These are phyloP conservation scores for Harpalus rubripes DNA, from an alignment of 2,888 invertebrate genomes.

Conservation along the genomic window DNA sequence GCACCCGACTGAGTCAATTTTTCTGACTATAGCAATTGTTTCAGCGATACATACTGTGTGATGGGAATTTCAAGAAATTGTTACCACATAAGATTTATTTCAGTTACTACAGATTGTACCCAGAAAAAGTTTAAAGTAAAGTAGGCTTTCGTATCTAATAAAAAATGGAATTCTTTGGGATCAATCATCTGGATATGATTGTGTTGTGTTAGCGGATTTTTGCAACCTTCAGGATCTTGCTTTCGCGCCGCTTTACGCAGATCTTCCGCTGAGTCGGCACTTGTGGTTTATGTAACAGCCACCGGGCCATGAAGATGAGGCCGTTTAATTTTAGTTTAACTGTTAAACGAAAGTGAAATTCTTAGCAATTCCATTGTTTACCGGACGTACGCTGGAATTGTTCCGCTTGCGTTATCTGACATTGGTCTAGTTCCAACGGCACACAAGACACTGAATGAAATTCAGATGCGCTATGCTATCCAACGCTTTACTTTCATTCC, in stretches of 20 bases:
- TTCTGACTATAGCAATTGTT: too few species aligned
- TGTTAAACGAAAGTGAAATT: conserved; percentile 66
- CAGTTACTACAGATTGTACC: too few species aligned
- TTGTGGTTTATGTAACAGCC: conserved; percentile 63
- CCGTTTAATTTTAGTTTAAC: conserved; percentile 66
- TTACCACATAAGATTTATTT: too few species aligned
- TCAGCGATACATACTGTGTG: too few species aligned
- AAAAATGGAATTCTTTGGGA: background rate
- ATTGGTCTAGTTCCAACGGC: conserved; percentile 62
- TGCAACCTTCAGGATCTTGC: conserved; percentile 47
- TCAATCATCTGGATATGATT: background rate
- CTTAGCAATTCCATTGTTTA: conserved; percentile 63
- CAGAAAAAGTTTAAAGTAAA: too few species aligned
- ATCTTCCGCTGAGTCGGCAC: conserved; percentile 47
- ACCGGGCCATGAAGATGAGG: conserved; percentile 64
- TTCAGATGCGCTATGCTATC: background rate
- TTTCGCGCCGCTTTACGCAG: conserved; percentile 19
- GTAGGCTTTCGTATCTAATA: background rate
- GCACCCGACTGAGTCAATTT: too few species aligned
- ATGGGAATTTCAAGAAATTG: too few species aligned
- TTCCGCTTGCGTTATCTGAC: conserved; percentile 63
- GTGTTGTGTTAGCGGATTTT: conserved; percentile 11
- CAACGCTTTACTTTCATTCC: conserved; percentile 19
- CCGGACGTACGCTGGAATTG: conserved; percentile 62
- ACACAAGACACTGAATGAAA: background rate